A percentile compares a stretch with the other conserved stretches of the same genome.
Evolutionary conservation across 2,888 invertebrate genomes (phyloP).

Genomic region (Yponomeuta malinellus): DNA sequence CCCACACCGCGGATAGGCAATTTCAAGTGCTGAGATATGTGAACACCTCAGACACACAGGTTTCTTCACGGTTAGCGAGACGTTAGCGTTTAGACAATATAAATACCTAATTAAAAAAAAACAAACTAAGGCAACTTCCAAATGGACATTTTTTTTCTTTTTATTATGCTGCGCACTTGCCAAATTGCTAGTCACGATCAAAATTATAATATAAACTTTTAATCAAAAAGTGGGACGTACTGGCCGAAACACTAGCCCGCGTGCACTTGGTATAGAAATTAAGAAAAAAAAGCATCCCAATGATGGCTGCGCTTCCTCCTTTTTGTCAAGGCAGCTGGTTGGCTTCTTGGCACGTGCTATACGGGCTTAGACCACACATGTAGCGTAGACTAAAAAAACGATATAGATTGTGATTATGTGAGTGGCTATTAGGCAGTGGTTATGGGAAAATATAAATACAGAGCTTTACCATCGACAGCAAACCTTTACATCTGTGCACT

Average conservation of each 20-base stretch:
- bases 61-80: too few relatives aligned
- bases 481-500: too few relatives aligned
- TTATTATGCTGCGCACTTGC: neutral
- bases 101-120: too few relatives aligned
- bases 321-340: slow-evolving; percentile 55
- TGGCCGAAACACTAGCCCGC: slow-evolving; percentile 24
- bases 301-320: slow-evolving; percentile 55
- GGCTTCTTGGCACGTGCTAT: slow-evolving; percentile 53
- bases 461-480: too few relatives aligned
- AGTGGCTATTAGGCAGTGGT: too few relatives aligned
- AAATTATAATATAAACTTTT: neutral
- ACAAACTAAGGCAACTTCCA: neutral
- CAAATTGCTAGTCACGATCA: neutral
- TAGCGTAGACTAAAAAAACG: neutral
- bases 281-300: slow-evolving; percentile 25
- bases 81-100: too few relatives aligned
- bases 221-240: slow-evolving; percentile 10
- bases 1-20: too few relatives aligned
- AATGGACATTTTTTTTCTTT: neutral
- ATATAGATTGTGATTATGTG: too few relatives aligned
- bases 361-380: slow-evolving; percentile 32
- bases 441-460: too few relatives aligned
- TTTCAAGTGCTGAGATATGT: too few relatives aligned
- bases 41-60: too few relatives aligned
- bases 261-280: slow-evolving; percentile 28